Evolutionary conservation across 2,113 vertebrate genomes (phyloP), one percentile per base, ranked within the genome.

Genomic region (Notarius quadriscutis): DNA sequence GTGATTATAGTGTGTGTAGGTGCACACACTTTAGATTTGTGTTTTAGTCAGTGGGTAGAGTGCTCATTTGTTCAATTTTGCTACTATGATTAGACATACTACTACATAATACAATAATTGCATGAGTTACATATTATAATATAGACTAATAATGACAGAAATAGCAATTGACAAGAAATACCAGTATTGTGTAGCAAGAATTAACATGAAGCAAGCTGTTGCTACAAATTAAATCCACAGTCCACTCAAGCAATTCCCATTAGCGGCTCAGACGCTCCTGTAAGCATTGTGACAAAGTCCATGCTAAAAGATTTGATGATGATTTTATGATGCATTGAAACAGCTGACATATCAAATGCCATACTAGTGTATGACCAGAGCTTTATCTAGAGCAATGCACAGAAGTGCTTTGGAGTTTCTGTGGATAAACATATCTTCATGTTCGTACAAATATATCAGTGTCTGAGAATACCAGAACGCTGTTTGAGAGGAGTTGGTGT

Each of bases 261-360:
- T 58, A 72, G 22, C 10, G 22, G 34, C 55, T 25, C 55, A 48
- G 20, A 84, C 15, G 27, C 34, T 74, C 12, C 69, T 57, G 51
- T 15, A 41, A 7, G 83, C 67, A 20, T 58, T 83, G 62, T 34
- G 63, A 58, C n/a, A 57, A 55, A 72, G 4, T 11, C 53, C 30
- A 75, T 55, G 27, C 51, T n/a, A 41, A 48, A 27, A 60, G 6
- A 50, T 8, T 63, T 85, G 17, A 57, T 75, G 55, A 41, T 57
- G 57, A 60, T 74, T 65, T 83, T 53, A 27, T 10, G 72, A 50
- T 72, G 41, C 25, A 50, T 83, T 83, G 51, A 50, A 12, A 30
- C 41, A 83, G 48, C 63, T 55, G 80, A 30, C 51, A 87, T 69
- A 87, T 72, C 67, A 51, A 50, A 77, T 77, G 48, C 25, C 18